Conservation (phyloP, 2,113 vertebrate species). For the Nothocercus nigrocapillus region DNA sequence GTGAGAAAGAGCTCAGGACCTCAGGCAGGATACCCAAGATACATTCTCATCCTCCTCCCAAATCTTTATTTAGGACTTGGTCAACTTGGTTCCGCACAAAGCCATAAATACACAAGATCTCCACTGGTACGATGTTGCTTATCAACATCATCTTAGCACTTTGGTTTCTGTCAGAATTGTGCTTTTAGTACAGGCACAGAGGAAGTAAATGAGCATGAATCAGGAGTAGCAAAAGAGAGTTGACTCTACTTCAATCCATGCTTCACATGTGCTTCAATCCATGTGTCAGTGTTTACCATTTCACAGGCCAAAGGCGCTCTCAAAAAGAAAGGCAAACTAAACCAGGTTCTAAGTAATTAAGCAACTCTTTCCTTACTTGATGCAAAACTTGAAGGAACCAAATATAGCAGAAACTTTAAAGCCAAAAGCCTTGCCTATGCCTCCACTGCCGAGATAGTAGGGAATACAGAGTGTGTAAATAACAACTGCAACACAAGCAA, state of each 20-base stretch:
- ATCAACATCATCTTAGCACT: neutral
- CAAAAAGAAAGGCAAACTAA: neutral
- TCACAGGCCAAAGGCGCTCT: neutral
- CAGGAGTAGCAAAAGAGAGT: neutral
- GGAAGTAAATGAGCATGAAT: neutral
- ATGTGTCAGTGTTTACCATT: neutral
- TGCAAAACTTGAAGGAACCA: neutral
- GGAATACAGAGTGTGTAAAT: neutral
- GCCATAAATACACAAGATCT: neutral
- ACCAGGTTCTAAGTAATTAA: neutral
- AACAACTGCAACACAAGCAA: neutral
- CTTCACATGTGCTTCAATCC: neutral
- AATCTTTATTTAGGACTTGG: neutral
- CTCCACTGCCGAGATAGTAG: neutral
- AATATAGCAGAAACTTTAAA: neutral
- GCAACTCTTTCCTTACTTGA: neutral
- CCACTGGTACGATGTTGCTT: neutral
- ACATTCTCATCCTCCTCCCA: accelerated
- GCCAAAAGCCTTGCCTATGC: neutral
- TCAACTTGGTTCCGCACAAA: neutral
- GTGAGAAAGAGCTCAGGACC: neutral
- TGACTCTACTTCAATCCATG: neutral
- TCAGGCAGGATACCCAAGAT: neutral
- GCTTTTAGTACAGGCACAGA: neutral
- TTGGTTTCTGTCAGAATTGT: neutral